These are phyloP conservation scores for Orthosia gracilis DNA, from an alignment of 2,888 invertebrate genomes.

Conservation along the genomic window DNA sequence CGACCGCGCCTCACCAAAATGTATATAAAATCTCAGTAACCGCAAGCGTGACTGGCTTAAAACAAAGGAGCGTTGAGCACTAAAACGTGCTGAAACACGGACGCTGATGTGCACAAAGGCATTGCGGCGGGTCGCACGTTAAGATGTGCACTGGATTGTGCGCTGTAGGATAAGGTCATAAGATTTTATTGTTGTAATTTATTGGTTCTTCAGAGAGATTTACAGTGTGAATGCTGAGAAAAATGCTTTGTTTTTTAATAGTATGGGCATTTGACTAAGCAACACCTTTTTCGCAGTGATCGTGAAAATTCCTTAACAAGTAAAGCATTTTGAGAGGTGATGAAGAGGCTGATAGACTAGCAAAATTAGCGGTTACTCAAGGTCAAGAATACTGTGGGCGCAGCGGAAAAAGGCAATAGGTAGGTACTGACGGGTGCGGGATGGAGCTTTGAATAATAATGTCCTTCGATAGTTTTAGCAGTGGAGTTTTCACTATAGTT, in stretches of 20 bases:
- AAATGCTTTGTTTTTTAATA: not conserved
- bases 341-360: too few relatives aligned
- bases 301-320: not conserved
- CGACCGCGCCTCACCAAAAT: not conserved
- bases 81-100: constrained; percentile 47
- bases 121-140: constrained; percentile 18
- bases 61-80: constrained; percentile 45
- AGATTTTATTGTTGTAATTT: too few relatives aligned
- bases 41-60: not conserved
- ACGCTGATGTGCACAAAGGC: constrained; percentile 53
- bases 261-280: not conserved
- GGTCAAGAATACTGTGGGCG: too few relatives aligned
- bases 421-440: too few relatives aligned
- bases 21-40: constrained; percentile 10
- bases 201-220: not conserved
- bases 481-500: too few relatives aligned
- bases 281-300: too few relatives aligned
- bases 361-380: too few relatives aligned
- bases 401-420: too few relatives aligned
- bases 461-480: too few relatives aligned
- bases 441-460: too few relatives aligned
- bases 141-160: constrained; percentile 12
- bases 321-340: too few relatives aligned
- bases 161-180: not conserved
- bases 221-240: not conserved